phyloP scores from a whole-genome alignment of 2,797 vertebrate genomes.

The Chelon auratus region DNA sequence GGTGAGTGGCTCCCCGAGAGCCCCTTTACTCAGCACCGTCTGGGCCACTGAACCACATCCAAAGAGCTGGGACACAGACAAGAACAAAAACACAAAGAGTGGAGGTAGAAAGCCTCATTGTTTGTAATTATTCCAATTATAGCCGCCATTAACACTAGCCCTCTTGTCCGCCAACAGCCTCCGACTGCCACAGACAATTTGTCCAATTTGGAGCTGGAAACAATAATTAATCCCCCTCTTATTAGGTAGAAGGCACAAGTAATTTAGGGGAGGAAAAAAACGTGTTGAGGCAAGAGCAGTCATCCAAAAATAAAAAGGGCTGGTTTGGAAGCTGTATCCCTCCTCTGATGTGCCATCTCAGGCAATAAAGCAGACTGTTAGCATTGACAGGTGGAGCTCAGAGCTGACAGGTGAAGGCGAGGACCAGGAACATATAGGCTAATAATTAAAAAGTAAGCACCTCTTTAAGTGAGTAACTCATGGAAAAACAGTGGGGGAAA shows the following conservation, averaged over 20 bases:
- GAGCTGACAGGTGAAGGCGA: background rate
- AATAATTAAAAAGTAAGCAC: conserved; percentile 14
- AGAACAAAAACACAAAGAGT: conserved; percentile 66
- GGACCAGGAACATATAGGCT: background rate
- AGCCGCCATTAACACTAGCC: conserved; percentile 71
- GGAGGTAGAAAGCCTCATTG: conserved; percentile 67
- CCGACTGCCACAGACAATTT: conserved; percentile 72
- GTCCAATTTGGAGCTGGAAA: conserved; percentile 47
- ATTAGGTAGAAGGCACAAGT: conserved; percentile 50
- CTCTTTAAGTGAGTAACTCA: background rate
- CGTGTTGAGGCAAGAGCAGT: conserved; percentile 43
- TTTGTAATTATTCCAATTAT: conserved; percentile 76
- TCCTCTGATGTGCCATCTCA: conserved; percentile 43
- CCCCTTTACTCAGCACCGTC: conserved; percentile 89
- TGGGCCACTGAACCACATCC: conserved; percentile 94
- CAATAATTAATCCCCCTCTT: conserved; percentile 68
- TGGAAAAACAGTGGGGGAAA: background rate
- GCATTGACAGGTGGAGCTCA: too few relatives aligned
- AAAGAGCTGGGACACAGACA: conserved; percentile 87
- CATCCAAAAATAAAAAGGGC: conserved; percentile 52
- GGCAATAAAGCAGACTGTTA: conserved; percentile 38
- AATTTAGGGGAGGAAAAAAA: conserved; percentile 49
- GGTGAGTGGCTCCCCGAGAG: conserved; percentile 85
- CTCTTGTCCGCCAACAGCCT: conserved; percentile 68
- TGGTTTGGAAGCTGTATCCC: conserved; percentile 47